phyloP scores from a whole-genome alignment of 2,113 vertebrate genomes.

The Notiomystis cincta region DNA sequence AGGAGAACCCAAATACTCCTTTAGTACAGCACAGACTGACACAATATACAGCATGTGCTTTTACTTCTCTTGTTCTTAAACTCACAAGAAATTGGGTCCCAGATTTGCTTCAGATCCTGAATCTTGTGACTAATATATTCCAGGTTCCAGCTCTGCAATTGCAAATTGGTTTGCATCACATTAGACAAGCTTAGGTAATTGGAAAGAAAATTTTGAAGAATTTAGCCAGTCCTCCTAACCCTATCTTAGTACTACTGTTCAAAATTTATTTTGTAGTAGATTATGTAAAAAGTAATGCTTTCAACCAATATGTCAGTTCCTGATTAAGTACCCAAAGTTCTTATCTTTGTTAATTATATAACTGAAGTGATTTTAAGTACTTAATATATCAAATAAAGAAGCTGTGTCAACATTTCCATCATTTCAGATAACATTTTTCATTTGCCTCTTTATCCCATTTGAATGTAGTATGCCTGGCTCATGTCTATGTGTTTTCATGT shows the following conservation, averaged over 20 bases:
- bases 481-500: slow-evolving; percentile 21
- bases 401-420: neutral
- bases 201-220: neutral
- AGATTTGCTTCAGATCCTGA: neutral
- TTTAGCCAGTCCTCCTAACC: neutral
- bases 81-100: neutral
- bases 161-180: neutral
- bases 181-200: neutral
- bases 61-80: neutral
- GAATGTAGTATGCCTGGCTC: neutral
- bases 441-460: neutral
- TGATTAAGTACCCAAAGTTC: neutral
- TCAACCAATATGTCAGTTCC: neutral
- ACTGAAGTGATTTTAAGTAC: neutral
- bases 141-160: neutral
- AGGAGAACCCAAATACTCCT: neutral
- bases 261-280: neutral
- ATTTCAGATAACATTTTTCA: neutral
- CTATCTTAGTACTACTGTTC: neutral
- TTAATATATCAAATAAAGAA: neutral
- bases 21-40: neutral
- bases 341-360: neutral
- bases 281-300: neutral
- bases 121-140: neutral
- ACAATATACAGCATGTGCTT: neutral